phyloP scores from a whole-genome alignment of 2,797 vertebrate genomes.

The Triplophysa yarkandensis region DNA sequence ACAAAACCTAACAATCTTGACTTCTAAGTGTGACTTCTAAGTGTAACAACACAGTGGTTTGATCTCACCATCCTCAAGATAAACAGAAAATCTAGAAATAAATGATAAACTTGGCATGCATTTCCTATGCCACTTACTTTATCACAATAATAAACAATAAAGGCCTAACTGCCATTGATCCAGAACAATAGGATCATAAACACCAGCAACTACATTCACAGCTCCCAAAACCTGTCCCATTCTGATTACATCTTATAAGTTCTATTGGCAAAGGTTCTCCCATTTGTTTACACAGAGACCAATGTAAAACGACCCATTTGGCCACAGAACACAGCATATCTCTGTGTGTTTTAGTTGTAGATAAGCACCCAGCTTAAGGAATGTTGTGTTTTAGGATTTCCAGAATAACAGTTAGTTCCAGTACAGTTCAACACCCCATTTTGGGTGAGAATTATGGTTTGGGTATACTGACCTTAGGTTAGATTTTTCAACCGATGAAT shows the following conservation, averaged over 20 bases:
- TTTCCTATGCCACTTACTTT: no score
- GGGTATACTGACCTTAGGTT: neutral
- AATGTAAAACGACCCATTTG: constrained; percentile 31
- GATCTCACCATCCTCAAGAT: no score
- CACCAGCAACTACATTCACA: neutral
- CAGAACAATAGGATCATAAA: constrained; percentile 32
- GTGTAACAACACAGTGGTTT: no score
- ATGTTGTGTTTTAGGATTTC: constrained; percentile 20
- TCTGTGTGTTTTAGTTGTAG: neutral
- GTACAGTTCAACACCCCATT: neutral
- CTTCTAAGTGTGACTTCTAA: no score
- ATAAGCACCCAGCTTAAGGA: neutral
- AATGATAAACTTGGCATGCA: no score
- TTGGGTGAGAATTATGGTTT: neutral
- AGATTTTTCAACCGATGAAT: neutral
- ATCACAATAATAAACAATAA: neutral
- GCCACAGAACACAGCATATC: constrained; percentile 10
- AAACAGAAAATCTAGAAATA: no score
- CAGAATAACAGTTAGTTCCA: neutral
- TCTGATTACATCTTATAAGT: constrained; percentile 16
- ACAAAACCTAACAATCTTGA: no score
- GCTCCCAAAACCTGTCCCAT: constrained; percentile 15
- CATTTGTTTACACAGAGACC: constrained; percentile 22
- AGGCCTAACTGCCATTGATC: constrained; percentile 7
- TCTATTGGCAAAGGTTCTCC: constrained; percentile 2